Base-by-base conservation (phyloP, 2,113 vertebrate genomes). In the Solenodon paradoxus region DNA sequence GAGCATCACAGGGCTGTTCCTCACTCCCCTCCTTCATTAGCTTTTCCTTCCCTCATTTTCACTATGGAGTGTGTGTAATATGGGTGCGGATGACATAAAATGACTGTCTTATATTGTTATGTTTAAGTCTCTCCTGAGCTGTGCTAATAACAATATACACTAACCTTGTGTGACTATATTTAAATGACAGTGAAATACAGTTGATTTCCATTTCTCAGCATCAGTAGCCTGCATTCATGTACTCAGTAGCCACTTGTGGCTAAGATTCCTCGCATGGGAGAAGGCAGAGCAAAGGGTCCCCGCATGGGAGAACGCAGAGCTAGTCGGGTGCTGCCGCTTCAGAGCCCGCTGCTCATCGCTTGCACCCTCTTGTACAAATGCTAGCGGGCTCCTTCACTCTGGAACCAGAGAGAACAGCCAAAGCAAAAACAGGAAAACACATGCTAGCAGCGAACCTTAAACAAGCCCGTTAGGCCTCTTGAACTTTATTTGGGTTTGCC, bases 341-440 rank as follows among this genome's bases (percentile, higher is more conserved):
- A 47, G n/a, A 24, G 24, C 12, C 0, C 24, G 53, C 32, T 66
- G n/a, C 53, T 49, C 19, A 55, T 6, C 26, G 2, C 24, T 11
- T 35, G 24, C 9, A 10, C 77, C 80, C 26, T 74, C 12, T 63
- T 47, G 1, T 49, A 84, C n/a, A 32, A n/a, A 69, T 97, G 68
- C 95, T 99, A 19, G 94, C 97, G n/a, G n/a, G n/a, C 99, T 75
- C 74, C 97, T 92, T 90, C 89, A 53, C 97, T 99, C 94, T 98
- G 94, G 89, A 98, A 98, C 81, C 96, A 98, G 88, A 98, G 94
- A n/a, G 97, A 98, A 32, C 96, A 98, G 77, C 97, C 99, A n/a
- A 97, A 98, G 87, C 98, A n/a, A 98, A 99, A 89, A 53, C 99
- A 97, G 98, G 99, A 77, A 99, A 99, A 92, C 38, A 80, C 0